Evolutionary conservation across 2,113 vertebrate species (phyloP).

Genomic region (Neofelis nebulosa): DNA sequence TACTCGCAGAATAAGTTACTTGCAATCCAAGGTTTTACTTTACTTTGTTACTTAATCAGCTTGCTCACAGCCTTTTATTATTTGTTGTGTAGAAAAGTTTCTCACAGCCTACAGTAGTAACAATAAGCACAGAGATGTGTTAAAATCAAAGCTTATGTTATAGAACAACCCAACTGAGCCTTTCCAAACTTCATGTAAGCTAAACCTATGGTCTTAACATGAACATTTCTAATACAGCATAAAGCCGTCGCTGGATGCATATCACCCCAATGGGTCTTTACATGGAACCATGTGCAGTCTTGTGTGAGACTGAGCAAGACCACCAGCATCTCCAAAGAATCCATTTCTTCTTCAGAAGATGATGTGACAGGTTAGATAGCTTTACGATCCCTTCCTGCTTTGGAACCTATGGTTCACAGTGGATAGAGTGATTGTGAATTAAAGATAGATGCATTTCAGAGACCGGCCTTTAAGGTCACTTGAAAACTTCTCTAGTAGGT

Average conservation of each 20-base stretch:
- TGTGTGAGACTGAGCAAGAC: neutral
- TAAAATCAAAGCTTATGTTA: neutral
- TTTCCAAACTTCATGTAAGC: neutral
- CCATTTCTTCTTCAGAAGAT: neutral
- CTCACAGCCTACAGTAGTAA: neutral
- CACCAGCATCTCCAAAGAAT: neutral
- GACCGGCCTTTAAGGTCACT: neutral
- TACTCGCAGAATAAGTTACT: no score
- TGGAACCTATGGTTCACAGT: neutral
- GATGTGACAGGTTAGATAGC: neutral
- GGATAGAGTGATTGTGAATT: neutral
- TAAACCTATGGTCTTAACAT: neutral
- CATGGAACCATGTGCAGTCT: neutral
- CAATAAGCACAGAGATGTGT: constrained; percentile 11
- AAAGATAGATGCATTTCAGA: neutral
- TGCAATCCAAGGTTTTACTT: no score
- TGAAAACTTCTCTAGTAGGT: neutral
- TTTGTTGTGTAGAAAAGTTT: neutral
- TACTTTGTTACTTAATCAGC: neutral
- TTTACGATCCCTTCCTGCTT: neutral
- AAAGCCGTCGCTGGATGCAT: neutral
- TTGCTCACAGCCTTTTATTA: neutral
- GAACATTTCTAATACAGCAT: neutral
- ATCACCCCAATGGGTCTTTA: neutral
- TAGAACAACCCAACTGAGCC: neutral